Base-by-base conservation (phyloP, 2,888 invertebrate genomes). In the Drosophila prolongata region DNA sequence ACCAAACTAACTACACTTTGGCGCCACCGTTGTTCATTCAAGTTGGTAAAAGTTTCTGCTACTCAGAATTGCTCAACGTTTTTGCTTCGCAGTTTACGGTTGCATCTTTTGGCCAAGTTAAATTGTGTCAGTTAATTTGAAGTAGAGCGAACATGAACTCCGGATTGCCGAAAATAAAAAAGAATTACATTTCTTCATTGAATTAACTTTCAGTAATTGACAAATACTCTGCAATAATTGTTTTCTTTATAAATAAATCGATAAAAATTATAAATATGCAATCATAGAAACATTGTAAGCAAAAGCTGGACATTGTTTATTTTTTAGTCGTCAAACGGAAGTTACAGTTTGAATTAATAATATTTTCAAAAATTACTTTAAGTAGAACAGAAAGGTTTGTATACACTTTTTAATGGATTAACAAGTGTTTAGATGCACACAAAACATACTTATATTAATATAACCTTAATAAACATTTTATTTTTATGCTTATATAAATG, bases 101-200 rank as follows among this genome's bases (percentile, higher is more conserved):
- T 64, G 64, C 52, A 64, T 43, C 56, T 64, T 57, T 71, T n/a
- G 53, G 37, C 37, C 46, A 69, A 62, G 69, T 69, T 69, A 62
- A 75, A 75, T 53, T 75, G 57, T 67, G 54, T 55, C 52, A 61
- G 53, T 65, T 46, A 52, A 49, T 66, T 67, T 69, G 34, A 43
- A 65, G 27, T 57, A 56, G 9, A 46, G 34, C 9, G 6, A 6
- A 1, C 43, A 37, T 11, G 30, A 16, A 30, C 47, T 44, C 1
- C 10, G 19, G 10, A 38, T 60, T 6, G 10, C 11, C 34, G 34
- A 19, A 55, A 3, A 9, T 9, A 9, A 13, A 5, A 8, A 8
- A 30, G 16, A 24, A 24, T 24, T 47, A 16, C 9, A 10, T 5
- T 30, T 27, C n/a, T n/a, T 24, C 13, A 0, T 4, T 2, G 16